Base-by-base conservation (phyloP, 2,113 vertebrate genomes). In the Antigone vipio region DNA sequence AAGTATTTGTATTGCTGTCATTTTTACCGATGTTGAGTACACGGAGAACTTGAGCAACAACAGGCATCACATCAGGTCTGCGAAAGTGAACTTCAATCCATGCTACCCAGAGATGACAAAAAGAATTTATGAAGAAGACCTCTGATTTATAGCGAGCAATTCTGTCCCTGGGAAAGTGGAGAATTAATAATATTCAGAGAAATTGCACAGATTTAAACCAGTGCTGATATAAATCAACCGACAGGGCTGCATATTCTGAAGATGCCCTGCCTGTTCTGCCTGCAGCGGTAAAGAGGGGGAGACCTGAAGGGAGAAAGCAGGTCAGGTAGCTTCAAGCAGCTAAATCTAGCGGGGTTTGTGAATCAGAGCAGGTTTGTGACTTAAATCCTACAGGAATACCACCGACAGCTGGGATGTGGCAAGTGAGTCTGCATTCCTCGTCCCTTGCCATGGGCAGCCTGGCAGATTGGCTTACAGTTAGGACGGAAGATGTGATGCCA, bases 151-250 rank as follows among this genome's bases (percentile, higher is more conserved):
- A 42, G 42, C 2, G n/a, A 83, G 55, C 21, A 67, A 38, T 78
- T 88, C 63, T 53, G n/a, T 64, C 64, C 49, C 75, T 88, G 69
- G 40, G 73, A 68, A 95, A 95, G 68, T 24, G 58, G 82, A 79
- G 55, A 77, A 86, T 95, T 96, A 89, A 77, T 73, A 95, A 89
- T 56, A 87, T 15, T 60, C 62, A 47, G 72, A 38, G 45, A 92
- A 92, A 52, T 29, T 52, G 35, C 4, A 19, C 32, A 71, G 40
- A 72, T 79, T 87, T 90, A 87, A 91, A 67, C 32, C 12, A 5
- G 0, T 22, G 12, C 42, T 66, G 63, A 59, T 45, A 68, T 20
- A 83, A 74, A 88, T 92, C 81, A 67, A 29, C 3, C 15, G 18
- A 29, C 11, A 60, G 16, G 49, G 49, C 35, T 82, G 49, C 35